phyloP scores from a whole-genome alignment of 2,888 invertebrate species.

The Agrochola lychnidis region DNA sequence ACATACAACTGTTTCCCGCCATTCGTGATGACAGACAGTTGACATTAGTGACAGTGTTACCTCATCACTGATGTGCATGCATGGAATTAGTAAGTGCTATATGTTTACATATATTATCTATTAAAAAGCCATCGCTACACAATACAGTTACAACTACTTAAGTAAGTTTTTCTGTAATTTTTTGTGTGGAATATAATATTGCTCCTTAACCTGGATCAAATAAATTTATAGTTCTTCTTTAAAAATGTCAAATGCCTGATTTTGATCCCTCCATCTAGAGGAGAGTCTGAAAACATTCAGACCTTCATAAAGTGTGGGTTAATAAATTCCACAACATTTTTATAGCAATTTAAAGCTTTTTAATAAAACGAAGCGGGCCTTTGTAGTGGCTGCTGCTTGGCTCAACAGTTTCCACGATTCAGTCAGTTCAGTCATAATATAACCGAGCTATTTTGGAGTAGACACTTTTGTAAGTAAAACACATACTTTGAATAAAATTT shows the following conservation, averaged over 20 bases:
- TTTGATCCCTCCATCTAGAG: no score
- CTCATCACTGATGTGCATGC: neutral
- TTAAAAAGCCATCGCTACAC: no score
- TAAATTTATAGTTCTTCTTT: neutral
- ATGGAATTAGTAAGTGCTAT: neutral
- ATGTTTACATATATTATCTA: neutral
- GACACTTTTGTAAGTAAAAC: neutral
- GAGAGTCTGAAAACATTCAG: neutral
- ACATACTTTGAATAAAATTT: neutral
- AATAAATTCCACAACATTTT: slow-evolving; percentile 17
- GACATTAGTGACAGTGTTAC: neutral
- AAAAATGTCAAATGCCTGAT: no score
- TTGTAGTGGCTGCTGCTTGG: neutral
- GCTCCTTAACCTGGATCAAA: neutral
- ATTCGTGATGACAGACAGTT: neutral
- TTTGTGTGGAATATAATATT: no score
- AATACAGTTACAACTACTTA: no score
- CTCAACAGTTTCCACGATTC: neutral
- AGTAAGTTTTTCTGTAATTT: no score
- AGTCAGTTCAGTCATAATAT: neutral
- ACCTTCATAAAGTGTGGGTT: neutral
- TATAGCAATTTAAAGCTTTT: slow-evolving; percentile 10
- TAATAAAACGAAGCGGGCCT: neutral
- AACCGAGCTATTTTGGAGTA: slow-evolving; percentile 7
- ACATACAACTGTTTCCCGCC: neutral